Base-by-base conservation (phyloP, 2,888 invertebrate genomes). In the Danaus chrysippus region DNA sequence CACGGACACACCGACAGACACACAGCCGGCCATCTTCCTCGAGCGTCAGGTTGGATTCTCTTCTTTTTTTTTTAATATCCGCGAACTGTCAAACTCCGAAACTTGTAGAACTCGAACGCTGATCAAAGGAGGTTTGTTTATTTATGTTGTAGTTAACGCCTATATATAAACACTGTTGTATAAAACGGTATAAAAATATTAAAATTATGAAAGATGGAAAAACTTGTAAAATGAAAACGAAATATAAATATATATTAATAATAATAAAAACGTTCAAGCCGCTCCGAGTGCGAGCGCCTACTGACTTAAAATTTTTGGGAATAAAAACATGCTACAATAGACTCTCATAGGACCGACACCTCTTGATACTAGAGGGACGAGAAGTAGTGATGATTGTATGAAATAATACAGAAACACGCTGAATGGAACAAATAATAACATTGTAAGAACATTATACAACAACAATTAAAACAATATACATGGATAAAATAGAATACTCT, bases 241-340 rank as follows among this genome's bases (percentile, higher is more conserved):
- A 90, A 91, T 91, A 91, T 91, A 91, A 90, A 90, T 91, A 90
- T 90, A 91, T 91, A 90, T 86, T 88, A 89, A 86, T 89, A 88
- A 86, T 87, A 88, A 87, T 91, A 91, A 87, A 87, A 89, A 84
- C 91, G 91, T 91, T 83, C 86, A 83, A 86, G 88, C 88, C 80
- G 87, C 85, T 84, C 91, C 76, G 91, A 86, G 91, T 89, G 81
- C 88, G 89, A 89, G 91, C 90, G 91, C 89, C 91, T 90, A 91
- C 91, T 91, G 91, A 90, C 88, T 91, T 91, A 89, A 91, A 91
- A 91, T 91, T 91, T 91, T 91, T 91, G 90, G 91, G 91, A 84
- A 91, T 91, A 91, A 91, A 91, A 91, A 91, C 91, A 91, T 87
- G 90, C 90, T 91, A 91, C 91, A 90, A 91, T 91, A 84, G 90